Evolutionary conservation across 2,888 invertebrate genomes (phyloP), one percentile per base, ranked within the genome.

Genomic region (Lepidocyrtinus sp.): DNA sequence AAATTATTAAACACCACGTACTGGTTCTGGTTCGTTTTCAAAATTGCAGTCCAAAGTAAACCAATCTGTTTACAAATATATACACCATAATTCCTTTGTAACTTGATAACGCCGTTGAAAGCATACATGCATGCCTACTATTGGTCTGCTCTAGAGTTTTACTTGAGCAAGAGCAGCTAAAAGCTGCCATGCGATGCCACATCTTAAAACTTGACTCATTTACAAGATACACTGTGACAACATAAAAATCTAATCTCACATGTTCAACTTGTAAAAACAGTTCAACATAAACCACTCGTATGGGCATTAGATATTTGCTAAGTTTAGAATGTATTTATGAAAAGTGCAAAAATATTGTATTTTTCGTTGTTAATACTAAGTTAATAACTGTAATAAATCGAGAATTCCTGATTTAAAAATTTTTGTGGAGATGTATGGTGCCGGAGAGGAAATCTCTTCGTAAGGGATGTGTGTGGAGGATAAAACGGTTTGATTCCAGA

Each of bases 241-340:
- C 36, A 36, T 36, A 72, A 72, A 59, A 59, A 59, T 17, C 59
- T 17, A 5, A 59, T 59, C 3, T 59, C n/a, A 9, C 59, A 59
- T n/a, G 3, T 59, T 59, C 3, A 9, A 59, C 59, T 59, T 59
- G 5, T 9, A 3, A 5, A n/a, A 17, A 9, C n/a, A 59, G 5
- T 59, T 59, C 5, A 59, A 59, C n/a, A n/a, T n/a, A n/a, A n/a
- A n/a, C n/a, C n/a, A n/a, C n/a, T n/a, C 12, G 36, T 36, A 12
- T 36, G 36, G 12, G 36, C 5, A 12, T 36, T 5, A 5, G 36
- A 5, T 12, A 36, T 7, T 12, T 36, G 36, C 12, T 7, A 12
- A 7, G 36, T 36, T 36, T 36, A 36, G 12, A 12, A 12, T 36
- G 36, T 5, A 36, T 36, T 12, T 36, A 36, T 36, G 36, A 36